Percentiles rank a stretch among this genome's conserved stretches.
Conservation (phyloP, 2,888 invertebrate species). For the Temnothorax ravouxi region DNA sequence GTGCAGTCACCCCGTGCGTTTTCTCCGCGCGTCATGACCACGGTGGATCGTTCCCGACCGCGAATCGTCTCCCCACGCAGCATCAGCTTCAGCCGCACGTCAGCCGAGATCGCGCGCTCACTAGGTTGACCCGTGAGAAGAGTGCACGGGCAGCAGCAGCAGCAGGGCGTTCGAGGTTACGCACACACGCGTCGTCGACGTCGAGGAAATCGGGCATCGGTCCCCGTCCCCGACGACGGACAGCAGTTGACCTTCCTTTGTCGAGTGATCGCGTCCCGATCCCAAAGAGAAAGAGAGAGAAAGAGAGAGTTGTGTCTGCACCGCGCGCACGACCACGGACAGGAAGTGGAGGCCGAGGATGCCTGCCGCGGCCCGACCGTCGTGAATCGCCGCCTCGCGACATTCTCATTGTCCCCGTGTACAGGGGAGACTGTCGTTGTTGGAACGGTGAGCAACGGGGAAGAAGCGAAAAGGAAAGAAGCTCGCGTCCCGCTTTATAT, state of each 20-base stretch:
- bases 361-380: background rate
- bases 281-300: background rate
- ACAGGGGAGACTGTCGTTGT: no score
- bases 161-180: background rate
- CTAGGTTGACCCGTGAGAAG: background rate
- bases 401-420: background rate
- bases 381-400: background rate
- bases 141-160: no score
- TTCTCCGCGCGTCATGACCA: constrained; percentile 36
- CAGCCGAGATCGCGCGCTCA: background rate
- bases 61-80: background rate
- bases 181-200: background rate
- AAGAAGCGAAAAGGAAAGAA: background rate
- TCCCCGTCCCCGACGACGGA: background rate
- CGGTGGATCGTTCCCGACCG: background rate
- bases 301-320: background rate
- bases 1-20: constrained; percentile 1
- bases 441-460: background rate
- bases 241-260: constrained; percentile 7
- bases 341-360: background rate
- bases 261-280: background rate
- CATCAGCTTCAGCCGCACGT: background rate
- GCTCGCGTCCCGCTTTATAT: no score
- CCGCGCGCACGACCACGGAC: background rate
- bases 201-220: background rate